Percentiles rank a stretch among this genome's conserved stretches.
phyloP scores from a whole-genome alignment of 2,888 invertebrate genomes.

The Zonitis immaculata region DNA sequence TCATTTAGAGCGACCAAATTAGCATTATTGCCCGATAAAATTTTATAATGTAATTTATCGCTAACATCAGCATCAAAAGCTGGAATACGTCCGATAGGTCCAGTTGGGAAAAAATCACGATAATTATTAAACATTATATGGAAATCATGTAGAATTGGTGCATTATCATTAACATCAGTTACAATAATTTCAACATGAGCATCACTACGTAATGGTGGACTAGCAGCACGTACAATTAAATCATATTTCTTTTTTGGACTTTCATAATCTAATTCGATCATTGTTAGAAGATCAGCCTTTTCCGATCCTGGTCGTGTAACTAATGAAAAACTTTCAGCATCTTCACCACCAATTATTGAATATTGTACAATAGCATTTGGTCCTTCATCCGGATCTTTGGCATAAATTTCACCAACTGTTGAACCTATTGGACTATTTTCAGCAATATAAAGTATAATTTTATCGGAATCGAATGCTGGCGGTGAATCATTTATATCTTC shows the following conservation, averaged over 20 bases:
- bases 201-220: slow-evolving; percentile 83
- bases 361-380: slow-evolving; percentile 89
- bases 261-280: slow-evolving; percentile 93
- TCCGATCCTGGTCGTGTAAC: slow-evolving; percentile 77
- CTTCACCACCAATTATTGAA: slow-evolving; percentile 90
- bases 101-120: slow-evolving; percentile 88
- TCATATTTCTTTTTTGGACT: slow-evolving; percentile 87
- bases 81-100: slow-evolving; percentile 85
- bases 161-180: slow-evolving; percentile 93
- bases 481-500: slow-evolving; percentile 90
- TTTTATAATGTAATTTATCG: slow-evolving; percentile 76
- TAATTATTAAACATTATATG: slow-evolving; percentile 91
- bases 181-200: slow-evolving; percentile 84
- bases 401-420: slow-evolving; percentile 84
- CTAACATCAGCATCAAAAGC: slow-evolving; percentile 94
- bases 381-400: slow-evolving; percentile 90
- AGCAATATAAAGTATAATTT: slow-evolving; percentile 80
- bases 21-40: slow-evolving; percentile 90
- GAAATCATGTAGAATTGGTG: slow-evolving; percentile 87
- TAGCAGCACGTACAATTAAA: slow-evolving; percentile 83
- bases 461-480: slow-evolving; percentile 83
- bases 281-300: slow-evolving; percentile 81
- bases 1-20: slow-evolving; percentile 80
- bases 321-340: slow-evolving; percentile 79
- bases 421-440: slow-evolving; percentile 98